These are phyloP conservation scores for Aphyosemion australe DNA, from an alignment of 2,113 vertebrate species.

Conservation along the genomic window DNA sequence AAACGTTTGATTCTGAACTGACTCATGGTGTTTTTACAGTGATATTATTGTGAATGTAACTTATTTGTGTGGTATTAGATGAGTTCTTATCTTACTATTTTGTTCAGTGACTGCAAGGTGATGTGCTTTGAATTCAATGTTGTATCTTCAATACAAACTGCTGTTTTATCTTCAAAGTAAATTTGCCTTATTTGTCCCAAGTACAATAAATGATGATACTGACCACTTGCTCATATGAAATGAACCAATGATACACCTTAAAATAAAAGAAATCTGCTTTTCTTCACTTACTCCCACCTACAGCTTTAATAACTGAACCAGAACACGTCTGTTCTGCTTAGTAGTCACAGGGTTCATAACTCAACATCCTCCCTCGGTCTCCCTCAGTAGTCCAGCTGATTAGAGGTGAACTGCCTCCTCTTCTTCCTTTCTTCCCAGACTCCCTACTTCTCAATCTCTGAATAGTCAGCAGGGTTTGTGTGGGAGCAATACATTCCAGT, in stretches of 20 bases:
- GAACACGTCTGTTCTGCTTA: conserved; percentile 70
- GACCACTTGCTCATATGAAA: conserved; percentile 18
- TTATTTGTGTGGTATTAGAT: conserved; percentile 75
- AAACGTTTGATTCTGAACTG: conserved; percentile 58
- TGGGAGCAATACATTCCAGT: conserved; percentile 76
- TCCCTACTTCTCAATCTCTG: conserved; percentile 65
- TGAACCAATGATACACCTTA: conserved; percentile 27
- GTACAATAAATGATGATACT: conserved; percentile 28
- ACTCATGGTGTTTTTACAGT: conserved; percentile 67
- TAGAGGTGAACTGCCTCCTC: conserved; percentile 53
- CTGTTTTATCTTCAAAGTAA: conserved; percentile 62
- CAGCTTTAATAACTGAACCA: conserved; percentile 70
- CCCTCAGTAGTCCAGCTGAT: conserved; percentile 69
- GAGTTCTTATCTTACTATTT: conserved; percentile 61
- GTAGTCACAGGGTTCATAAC: conserved; percentile 75
- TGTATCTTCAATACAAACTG: conserved; percentile 79
- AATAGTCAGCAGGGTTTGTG: conserved; percentile 57
- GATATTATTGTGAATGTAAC: conserved; percentile 74
- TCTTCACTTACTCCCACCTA: conserved; percentile 31
- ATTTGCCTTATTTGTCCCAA: conserved; percentile 57
- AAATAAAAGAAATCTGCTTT: conserved; percentile 37
- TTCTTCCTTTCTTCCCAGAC: conserved; percentile 62
- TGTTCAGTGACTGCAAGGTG: conserved; percentile 74
- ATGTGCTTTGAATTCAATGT: conserved; percentile 78
- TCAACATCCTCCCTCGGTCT: conserved; percentile 74